These are phyloP conservation scores for Drosophila demipolita DNA, from an alignment of 2,888 invertebrate genomes.

Conservation along the genomic window DNA sequence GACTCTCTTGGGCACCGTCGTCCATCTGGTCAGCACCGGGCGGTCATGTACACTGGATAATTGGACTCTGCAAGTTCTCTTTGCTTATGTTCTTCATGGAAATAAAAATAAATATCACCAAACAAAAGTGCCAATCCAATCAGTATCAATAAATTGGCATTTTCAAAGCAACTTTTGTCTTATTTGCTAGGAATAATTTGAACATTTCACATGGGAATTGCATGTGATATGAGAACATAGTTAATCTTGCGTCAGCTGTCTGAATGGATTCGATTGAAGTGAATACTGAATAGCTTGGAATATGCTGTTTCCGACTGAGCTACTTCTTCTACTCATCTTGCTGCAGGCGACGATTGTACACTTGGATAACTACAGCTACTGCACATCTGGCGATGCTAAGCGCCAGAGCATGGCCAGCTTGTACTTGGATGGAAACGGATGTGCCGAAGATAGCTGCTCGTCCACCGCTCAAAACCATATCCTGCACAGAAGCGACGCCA, in stretches of 20 bases:
- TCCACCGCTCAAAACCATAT: neutral
- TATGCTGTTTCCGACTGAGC: constrained; percentile 28
- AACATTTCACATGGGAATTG: neutral
- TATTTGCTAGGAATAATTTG: neutral
- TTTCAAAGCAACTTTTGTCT: neutral
- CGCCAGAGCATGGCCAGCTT: constrained; percentile 10
- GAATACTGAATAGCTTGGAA: constrained; percentile 28
- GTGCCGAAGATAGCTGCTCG: neutral
- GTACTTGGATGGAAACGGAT: neutral
- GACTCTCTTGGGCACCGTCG: neutral
- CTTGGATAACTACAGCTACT: constrained; percentile 43
- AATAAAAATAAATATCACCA: neutral
- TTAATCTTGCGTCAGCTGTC: constrained; percentile 14
- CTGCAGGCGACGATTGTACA: constrained; percentile 23
- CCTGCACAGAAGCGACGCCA: constrained; percentile 47
- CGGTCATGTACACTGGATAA: neutral
- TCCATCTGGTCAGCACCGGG: neutral
- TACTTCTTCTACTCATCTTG: constrained; percentile 38
- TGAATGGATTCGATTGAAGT: constrained; percentile 20
- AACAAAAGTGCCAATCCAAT: neutral
- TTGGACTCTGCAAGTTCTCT: neutral
- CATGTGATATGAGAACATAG: neutral
- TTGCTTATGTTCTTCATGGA: neutral
- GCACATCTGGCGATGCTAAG: neutral
- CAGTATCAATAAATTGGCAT: neutral